Evolutionary conservation across 2,797 vertebrate species (phyloP), one percentile per base, ranked within the genome.

Genomic region (Hyperoplus immaculatus): DNA sequence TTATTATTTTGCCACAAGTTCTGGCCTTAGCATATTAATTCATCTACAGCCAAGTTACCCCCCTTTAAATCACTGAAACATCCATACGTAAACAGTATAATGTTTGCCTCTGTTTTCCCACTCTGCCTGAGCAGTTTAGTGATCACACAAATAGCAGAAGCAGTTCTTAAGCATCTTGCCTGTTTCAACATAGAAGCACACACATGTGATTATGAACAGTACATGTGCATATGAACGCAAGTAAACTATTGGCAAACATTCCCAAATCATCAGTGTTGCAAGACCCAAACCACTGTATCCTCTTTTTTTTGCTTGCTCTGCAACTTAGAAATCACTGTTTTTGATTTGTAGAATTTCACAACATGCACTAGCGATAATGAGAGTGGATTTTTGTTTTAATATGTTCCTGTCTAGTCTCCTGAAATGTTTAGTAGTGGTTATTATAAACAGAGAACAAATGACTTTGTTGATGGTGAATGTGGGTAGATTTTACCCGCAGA

Each of bases 241-340:
- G 1, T 1, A 6, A 1, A 8, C 2, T 38, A 39, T 46, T 65
- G 16, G 18, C n/a, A 15, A 46, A 70, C 12, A 9, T 54, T 8
- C 14, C 10, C 8, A 5, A 39, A 54, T 11, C 10, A 1, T n/a
- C 4, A 8, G 63, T 54, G 70, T 71, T 61, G 63, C 53, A 57
- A 69, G 4, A 4, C 13, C 21, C 10, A 69, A 72, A 78, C 29
- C 64, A 8, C 57, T 7, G 10, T 5, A 45, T 85, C 83, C 75
- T 61, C 68, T 75, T 85, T 85, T 55, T 51, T 1, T 4, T 65
- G 49, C 51, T 8, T 3, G 49, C 6, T 66, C 59, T 1, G 69
- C 72, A 38, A 2, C 42, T 53, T 29, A 45, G 8, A 43, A 55
- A 18, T 29, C 8, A 13, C 7, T 54, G 6, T 58, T 46, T 62